Evolutionary conservation across 2,113 vertebrate genomes (phyloP), one percentile per base, ranked within the genome.

Genomic region (Trochalopteron elliotii): DNA sequence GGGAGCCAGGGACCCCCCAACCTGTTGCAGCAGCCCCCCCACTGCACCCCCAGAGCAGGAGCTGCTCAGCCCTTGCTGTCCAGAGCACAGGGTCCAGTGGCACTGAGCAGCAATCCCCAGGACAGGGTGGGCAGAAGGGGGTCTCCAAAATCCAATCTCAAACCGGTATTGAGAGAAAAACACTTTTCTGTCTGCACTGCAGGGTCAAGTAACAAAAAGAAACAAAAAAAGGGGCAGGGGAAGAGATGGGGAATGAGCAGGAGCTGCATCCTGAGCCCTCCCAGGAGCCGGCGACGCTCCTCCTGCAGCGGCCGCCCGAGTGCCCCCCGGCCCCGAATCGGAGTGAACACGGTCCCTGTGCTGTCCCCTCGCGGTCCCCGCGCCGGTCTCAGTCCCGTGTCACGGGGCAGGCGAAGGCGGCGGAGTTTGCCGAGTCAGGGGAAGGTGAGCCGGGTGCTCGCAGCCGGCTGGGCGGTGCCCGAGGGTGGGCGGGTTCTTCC

Each of bases 191-290:
- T 96, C 95, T 87, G 87, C 92, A 50, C 93, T 45, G 95, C 92
- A 95, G 95, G 95, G 95, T 87, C 90, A 81, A 75, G 92, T 83
- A 95, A 96, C 35, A 1, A 91, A 95, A 93, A 83, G 68, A 89
- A 95, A 93, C 49, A 44, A 49, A 76, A 71, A 65, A 69, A 15
- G 65, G 67, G 57, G 30, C 52, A 42, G 28, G 74, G 93, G 76
- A 78, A 87, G 90, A 82, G 90, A 44, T 0, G 6, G 84, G 87
- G 78, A 67, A 78, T 59, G 84, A 88, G 89, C 75, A 89, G 91
- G 80, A 91, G 68, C 87, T 23, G 37, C 7, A 3, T 89, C 92
- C 92, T 60, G 92, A 81, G 24, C 60, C 57, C 93, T 79, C 77
- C 42, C 18, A 2, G 12, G 61, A 79, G 77, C 44, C 1, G 10